These are phyloP conservation scores for Drosophila varians DNA, from an alignment of 1,140 invertebrate species.

Conservation along the genomic window DNA sequence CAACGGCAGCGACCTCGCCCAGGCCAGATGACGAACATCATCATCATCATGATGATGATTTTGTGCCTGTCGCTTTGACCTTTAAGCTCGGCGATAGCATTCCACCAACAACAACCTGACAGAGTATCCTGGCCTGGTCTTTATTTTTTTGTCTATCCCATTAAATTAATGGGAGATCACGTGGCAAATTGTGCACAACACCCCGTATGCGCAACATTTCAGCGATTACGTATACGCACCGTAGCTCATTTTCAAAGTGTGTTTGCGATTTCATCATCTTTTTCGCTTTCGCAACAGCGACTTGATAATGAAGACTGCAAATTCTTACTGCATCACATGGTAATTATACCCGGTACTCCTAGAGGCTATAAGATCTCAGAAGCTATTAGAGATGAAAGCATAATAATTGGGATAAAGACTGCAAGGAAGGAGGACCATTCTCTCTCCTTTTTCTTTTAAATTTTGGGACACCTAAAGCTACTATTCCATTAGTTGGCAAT, in stretches of 20 bases:
- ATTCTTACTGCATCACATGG: constrained; percentile 19
- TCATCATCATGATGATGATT: constrained; percentile 1
- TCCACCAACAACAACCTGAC: constrained; percentile 39
- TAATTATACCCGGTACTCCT: background rate
- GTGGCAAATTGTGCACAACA: constrained; percentile 43
- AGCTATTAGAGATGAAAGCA: too few relatives aligned
- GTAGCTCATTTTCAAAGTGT: constrained; percentile 17
- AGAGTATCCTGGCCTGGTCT: constrained; percentile 14
- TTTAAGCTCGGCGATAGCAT: constrained; percentile 56
- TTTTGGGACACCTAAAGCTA: background rate
- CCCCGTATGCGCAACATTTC: constrained; percentile 46
- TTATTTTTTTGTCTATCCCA: too few relatives aligned
- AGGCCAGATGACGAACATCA: constrained; percentile 33
- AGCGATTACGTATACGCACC: constrained; percentile 41
- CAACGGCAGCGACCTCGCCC: constrained; percentile 57
- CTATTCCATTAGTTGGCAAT: background rate
- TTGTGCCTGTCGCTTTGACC: constrained; percentile 59
- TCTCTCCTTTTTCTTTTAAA: background rate
- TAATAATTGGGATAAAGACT: too few relatives aligned
- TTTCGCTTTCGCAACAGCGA: constrained; percentile 7
- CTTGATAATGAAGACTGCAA: constrained; percentile 28
- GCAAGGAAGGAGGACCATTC: too few relatives aligned
- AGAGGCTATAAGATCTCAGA: background rate
- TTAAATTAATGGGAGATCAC: constrained; percentile 56
- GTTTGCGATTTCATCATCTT: constrained; percentile 43